Conservation (phyloP, 2,113 vertebrate genomes). For the Siphamia tubifer region DNA sequence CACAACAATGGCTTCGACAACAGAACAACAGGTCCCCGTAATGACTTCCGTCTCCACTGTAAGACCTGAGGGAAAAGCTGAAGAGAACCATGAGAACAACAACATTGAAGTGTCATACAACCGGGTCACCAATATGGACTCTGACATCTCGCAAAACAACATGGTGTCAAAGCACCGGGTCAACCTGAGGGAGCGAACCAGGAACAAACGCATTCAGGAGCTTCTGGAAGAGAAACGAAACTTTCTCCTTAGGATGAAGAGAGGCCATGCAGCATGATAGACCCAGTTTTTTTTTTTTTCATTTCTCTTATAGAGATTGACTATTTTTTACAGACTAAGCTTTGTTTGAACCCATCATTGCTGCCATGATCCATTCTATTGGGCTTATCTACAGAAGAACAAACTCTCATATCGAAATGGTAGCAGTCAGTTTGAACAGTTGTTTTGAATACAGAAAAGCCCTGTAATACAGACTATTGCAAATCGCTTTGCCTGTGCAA, state of each 20-base stretch:
- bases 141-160: slow-evolving; percentile 86
- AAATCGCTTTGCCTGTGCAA: slow-evolving; percentile 21
- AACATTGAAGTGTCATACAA: slow-evolving; percentile 84
- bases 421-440: slow-evolving; percentile 52
- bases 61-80: slow-evolving; percentile 57
- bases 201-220: slow-evolving; percentile 94
- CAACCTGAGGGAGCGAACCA: slow-evolving; percentile 86
- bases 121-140: slow-evolving; percentile 74
- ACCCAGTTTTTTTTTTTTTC: slow-evolving; percentile 36
- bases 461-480: slow-evolving; percentile 26
- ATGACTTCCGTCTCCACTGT: slow-evolving; percentile 36
- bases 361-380: slow-evolving; percentile 37
- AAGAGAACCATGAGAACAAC: slow-evolving; percentile 85
- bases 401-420: slow-evolving; percentile 1
- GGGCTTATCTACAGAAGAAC: slow-evolving; percentile 12
- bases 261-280: slow-evolving; percentile 64
- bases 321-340: slow-evolving; percentile 26
- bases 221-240: slow-evolving; percentile 90
- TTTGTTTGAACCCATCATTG: slow-evolving; percentile 8
- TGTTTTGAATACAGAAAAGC: slow-evolving; percentile 34
- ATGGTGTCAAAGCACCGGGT: slow-evolving; percentile 83
- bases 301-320: slow-evolving; percentile 87
- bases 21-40: slow-evolving; percentile 65
- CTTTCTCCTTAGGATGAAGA: slow-evolving; percentile 84
- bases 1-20: slow-evolving; percentile 11